Evolutionary conservation across 1,140 invertebrate species (phyloP).

Genomic region (Pogonognathellus flavescens): DNA sequence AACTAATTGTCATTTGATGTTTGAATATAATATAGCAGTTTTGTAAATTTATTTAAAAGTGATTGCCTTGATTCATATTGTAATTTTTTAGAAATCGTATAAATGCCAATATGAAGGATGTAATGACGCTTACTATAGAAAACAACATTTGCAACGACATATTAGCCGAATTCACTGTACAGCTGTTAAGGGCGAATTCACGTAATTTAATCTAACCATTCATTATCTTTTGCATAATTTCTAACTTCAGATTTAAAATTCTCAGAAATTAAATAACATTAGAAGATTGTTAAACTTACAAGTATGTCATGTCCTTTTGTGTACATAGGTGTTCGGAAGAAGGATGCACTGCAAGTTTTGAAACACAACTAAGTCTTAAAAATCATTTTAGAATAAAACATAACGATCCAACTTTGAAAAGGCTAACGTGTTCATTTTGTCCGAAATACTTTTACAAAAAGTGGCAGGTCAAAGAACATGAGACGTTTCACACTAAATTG

Average conservation of each 20-base stretch:
- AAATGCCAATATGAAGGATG: constrained; percentile 52
- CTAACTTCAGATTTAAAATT: too few species aligned
- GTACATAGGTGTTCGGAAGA: constrained; percentile 35
- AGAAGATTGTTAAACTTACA: too few species aligned
- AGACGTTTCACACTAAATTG: constrained; percentile 21
- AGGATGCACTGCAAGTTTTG: constrained; percentile 51
- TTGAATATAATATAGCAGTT: too few species aligned
- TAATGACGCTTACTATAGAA: constrained; percentile 35
- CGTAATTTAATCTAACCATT: background rate
- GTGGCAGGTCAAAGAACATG: constrained; percentile 53
- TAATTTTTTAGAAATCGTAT: constrained; percentile 21
- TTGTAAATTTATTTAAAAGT: too few species aligned
- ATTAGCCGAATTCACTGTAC: constrained; percentile 11
- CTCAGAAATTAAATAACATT: too few species aligned
- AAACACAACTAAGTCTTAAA: constrained; percentile 26
- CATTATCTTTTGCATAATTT: too few species aligned
- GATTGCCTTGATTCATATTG: too few species aligned
- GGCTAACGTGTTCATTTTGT: constrained; percentile 34
- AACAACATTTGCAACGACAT: constrained; percentile 47
- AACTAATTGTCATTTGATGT: too few species aligned
- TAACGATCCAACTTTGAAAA: background rate
- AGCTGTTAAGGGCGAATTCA: background rate
- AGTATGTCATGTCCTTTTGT: too few species aligned
- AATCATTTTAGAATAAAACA: constrained; percentile 44
- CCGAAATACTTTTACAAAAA: constrained; percentile 38